A percentile compares a stretch with the other conserved stretches of the same genome.
Evolutionary conservation across 2,888 invertebrate species (phyloP).

Genomic region (Allacma fusca): DNA sequence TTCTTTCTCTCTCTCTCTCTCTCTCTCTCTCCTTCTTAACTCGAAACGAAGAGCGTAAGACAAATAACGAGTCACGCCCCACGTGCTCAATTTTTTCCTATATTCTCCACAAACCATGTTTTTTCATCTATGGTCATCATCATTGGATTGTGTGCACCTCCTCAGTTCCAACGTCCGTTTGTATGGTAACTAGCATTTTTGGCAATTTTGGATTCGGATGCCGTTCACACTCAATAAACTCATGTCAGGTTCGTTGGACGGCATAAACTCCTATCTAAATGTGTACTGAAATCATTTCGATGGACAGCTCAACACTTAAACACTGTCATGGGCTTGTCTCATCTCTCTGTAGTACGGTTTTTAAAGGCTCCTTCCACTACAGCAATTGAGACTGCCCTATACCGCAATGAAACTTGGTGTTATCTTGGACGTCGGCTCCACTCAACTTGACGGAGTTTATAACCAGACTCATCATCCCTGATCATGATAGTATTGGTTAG

Average conservation of each 20-base stretch:
- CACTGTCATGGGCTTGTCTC: conserved; percentile 9
- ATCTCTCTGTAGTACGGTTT: too few relatives aligned
- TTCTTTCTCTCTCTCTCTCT: background rate
- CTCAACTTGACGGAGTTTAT: too few relatives aligned
- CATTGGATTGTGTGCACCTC: conserved; percentile 30
- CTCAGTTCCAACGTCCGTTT: background rate
- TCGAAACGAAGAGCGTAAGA: conserved; percentile 39
- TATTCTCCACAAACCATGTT: conserved; percentile 23
- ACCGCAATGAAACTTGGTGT: background rate
- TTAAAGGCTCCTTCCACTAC: too few relatives aligned
- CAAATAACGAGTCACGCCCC: conserved; percentile 48
- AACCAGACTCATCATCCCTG: too few relatives aligned
- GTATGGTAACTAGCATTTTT: conserved; percentile 25
- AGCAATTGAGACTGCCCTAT: background rate
- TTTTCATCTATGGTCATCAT: conserved; percentile 33
- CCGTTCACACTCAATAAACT: conserved; percentile 42
- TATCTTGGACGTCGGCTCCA: too few relatives aligned
- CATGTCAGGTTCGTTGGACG: conserved; percentile 42
- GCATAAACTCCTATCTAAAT: conserved; percentile 31
- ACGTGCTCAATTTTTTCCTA: conserved; percentile 46
- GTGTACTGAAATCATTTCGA: conserved; percentile 32
- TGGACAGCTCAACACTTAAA: conserved; percentile 27
- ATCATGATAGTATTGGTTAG: conserved; percentile 17
- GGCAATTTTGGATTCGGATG: conserved; percentile 36
- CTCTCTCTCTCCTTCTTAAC: conserved; percentile 10